A percentile compares a stretch with the other conserved stretches of the same genome.
These are phyloP conservation scores for Opisthograptis luteolata DNA, from an alignment of 2,888 invertebrate genomes.

Conservation along the genomic window DNA sequence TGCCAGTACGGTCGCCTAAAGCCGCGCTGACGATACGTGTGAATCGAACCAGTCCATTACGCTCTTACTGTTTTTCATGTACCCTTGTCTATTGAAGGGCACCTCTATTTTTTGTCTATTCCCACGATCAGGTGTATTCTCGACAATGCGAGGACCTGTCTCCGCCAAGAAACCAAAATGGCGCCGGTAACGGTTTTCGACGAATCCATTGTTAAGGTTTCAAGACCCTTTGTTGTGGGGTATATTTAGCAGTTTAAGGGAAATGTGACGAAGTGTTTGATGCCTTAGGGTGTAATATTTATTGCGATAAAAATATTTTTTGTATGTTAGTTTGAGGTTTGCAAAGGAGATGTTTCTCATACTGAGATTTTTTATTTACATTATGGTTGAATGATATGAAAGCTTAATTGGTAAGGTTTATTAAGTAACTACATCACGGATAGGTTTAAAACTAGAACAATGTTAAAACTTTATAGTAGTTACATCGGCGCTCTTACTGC, in stretches of 20 bases:
- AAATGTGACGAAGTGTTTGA: constrained; percentile 37
- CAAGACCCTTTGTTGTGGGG: constrained; percentile 48
- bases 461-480: too few relatives aligned
- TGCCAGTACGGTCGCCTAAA: too few relatives aligned
- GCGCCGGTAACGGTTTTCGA: constrained; percentile 61
- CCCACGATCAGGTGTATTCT: constrained; percentile 73
- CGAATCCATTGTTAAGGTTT: constrained; percentile 48
- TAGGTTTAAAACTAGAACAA: too few relatives aligned
- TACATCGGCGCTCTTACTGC: too few relatives aligned
- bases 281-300: constrained; percentile 41
- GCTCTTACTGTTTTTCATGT: constrained; percentile 8
- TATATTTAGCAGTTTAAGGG: constrained; percentile 37
- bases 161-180: constrained; percentile 57
- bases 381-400: too few relatives aligned
- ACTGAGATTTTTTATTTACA: too few relatives aligned
- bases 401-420: too few relatives aligned
- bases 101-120: constrained; percentile 39
- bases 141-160: constrained; percentile 45
- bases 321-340: too few relatives aligned
- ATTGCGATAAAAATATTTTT: neutral
- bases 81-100: constrained; percentile 31
- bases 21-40: neutral
- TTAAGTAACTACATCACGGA: too few relatives aligned
- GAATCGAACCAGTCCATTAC: neutral
- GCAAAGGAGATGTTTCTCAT: too few relatives aligned